Conservation (phyloP, 1,140 invertebrate genomes). For the Nylanderia fulva region DNA sequence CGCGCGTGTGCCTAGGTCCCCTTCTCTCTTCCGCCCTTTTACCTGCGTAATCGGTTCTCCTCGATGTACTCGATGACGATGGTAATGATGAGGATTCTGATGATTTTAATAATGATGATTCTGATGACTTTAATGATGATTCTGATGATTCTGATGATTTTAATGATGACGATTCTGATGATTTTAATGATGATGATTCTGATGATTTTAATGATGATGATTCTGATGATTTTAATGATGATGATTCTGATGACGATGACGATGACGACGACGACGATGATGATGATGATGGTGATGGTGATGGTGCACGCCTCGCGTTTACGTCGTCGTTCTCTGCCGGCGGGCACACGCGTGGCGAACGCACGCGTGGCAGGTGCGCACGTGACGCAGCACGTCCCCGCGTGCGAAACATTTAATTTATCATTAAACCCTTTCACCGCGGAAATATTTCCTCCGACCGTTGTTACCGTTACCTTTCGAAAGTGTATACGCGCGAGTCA, state of each 20-base stretch:
- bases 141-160: too few species aligned
- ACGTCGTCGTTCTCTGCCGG: conserved; percentile 8
- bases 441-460: conserved; percentile 82
- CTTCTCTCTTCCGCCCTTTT: conserved; percentile 36
- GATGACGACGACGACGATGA: too few species aligned
- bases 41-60: conserved; percentile 51
- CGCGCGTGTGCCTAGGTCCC: conserved; percentile 3
- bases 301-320: conserved; percentile 40
- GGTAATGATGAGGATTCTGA: too few species aligned
- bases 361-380: conserved; percentile 72
- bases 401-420: conserved; percentile 72
- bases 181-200: too few species aligned
- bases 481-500: conserved; percentile 70
- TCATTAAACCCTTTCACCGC: conserved; percentile 84
- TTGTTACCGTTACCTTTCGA: conserved; percentile 85
- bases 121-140: too few species aligned
- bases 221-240: too few species aligned
- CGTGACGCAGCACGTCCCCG: conserved; percentile 64
- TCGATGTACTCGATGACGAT: conserved; percentile 33
- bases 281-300: too few species aligned
- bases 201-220: too few species aligned
- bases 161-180: too few species aligned
- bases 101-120: too few species aligned
- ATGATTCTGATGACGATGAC: too few species aligned
- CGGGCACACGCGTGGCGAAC: conserved; percentile 62